Conservation (phyloP, 1,140 invertebrate genomes). For the Monomorium pharaonis region DNA sequence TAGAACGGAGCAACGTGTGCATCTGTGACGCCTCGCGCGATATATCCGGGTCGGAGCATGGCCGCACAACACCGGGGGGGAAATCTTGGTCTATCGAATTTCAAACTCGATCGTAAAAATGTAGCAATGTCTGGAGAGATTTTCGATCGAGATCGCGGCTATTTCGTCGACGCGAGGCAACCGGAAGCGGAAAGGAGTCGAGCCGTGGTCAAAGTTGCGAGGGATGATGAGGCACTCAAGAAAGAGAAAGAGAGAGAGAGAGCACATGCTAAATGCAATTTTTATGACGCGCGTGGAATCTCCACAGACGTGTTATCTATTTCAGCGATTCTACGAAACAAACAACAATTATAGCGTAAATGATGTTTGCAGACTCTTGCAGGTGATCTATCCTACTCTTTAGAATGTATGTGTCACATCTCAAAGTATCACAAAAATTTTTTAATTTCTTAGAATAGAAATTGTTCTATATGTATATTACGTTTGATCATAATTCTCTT, state of each 20-base stretch:
- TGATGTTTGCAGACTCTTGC: background rate
- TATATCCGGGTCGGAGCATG: slow-evolving; percentile 39
- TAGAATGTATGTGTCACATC: no score
- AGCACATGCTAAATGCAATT: background rate
- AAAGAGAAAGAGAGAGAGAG: no score
- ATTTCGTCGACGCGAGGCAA: background rate
- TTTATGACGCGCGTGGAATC: background rate
- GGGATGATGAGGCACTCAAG: no score
- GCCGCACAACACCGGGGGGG: background rate
- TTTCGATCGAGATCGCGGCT: slow-evolving; percentile 8
- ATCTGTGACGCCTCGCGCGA: slow-evolving; percentile 28
- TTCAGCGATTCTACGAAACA: background rate
- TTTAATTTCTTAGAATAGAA: no score
- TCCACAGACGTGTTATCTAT: background rate
- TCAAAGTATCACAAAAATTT: no score
- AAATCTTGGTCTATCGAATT: slow-evolving; percentile 53
- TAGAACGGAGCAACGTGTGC: slow-evolving; percentile 40
- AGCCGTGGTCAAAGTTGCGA: no score
- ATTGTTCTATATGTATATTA: no score
- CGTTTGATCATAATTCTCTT: no score
- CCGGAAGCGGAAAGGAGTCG: background rate
- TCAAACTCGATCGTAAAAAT: slow-evolving; percentile 70
- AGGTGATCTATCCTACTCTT: no score
- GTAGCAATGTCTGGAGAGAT: background rate
- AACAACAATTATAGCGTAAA: background rate